Conservation (phyloP, 2,888 invertebrate species). For the Autographa pulchrina region DNA sequence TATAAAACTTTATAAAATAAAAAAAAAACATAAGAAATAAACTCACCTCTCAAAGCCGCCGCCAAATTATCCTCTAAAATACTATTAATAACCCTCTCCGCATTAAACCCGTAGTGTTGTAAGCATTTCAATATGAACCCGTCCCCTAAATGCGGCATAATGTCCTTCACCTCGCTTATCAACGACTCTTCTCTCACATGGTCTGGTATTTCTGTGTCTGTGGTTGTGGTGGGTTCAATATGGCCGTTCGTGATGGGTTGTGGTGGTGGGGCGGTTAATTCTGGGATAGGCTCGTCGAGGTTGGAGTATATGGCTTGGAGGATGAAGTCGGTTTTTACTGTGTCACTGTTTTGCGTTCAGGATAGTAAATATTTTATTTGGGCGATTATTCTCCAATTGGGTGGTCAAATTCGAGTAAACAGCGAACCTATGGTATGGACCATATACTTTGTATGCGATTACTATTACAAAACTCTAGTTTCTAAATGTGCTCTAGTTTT, state of each 20-base stretch:
- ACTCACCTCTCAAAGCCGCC: slow-evolving; percentile 76
- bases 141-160: slow-evolving; percentile 95
- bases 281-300: slow-evolving; percentile 79
- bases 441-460: too few species aligned
- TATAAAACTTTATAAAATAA: too few species aligned
- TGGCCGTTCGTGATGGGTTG: slow-evolving; percentile 70
- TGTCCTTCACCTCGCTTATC: slow-evolving; percentile 92
- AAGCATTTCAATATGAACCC: slow-evolving; percentile 93
- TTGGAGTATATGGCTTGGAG: slow-evolving; percentile 87
- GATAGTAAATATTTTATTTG: slow-evolving; percentile 21
- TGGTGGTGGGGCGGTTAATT: slow-evolving; percentile 44
- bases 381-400: too few species aligned
- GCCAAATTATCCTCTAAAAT: slow-evolving; percentile 92
- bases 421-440: too few species aligned
- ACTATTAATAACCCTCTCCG: slow-evolving; percentile 94
- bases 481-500: too few species aligned
- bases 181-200: slow-evolving; percentile 84
- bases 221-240: slow-evolving; percentile 61
- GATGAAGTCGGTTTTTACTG: slow-evolving; percentile 88
- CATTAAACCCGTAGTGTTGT: slow-evolving; percentile 93
- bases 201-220: slow-evolving; percentile 80
- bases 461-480: too few species aligned
- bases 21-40: background rate
- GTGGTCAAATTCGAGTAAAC: too few species aligned
- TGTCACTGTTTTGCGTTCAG: slow-evolving; percentile 79